A percentile compares a stretch with the other conserved stretches of the same genome.
phyloP scores from a whole-genome alignment of 1,140 invertebrate genomes.

The Aplysia californica region DNA sequence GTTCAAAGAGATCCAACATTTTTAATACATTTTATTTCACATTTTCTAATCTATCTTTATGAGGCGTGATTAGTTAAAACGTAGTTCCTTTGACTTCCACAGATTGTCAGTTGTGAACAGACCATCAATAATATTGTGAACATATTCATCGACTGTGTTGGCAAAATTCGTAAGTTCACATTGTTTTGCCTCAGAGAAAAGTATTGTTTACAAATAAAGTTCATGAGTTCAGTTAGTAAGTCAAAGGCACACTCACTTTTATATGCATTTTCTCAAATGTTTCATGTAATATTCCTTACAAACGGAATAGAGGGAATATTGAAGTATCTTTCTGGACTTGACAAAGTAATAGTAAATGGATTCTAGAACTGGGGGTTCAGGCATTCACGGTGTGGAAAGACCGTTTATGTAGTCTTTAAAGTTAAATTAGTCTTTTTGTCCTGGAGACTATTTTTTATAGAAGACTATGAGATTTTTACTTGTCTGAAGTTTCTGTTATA shows the following conservation, averaged over 20 bases:
- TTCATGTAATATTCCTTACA: background rate
- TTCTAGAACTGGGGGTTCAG: no score
- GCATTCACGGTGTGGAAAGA: no score
- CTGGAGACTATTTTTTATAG: background rate
- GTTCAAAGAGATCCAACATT: background rate
- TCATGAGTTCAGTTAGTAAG: background rate
- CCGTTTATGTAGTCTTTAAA: no score
- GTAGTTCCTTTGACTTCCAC: conserved; percentile 22
- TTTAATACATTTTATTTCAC: background rate
- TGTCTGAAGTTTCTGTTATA: background rate
- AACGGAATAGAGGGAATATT: no score
- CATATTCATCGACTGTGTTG: conserved; percentile 56
- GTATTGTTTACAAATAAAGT: background rate
- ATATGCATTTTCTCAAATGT: background rate
- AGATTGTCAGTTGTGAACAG: conserved; percentile 52
- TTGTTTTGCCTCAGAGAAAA: background rate
- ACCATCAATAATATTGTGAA: conserved; percentile 51
- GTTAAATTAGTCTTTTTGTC: background rate
- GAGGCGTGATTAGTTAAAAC: background rate
- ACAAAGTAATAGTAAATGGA: no score
- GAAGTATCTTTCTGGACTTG: background rate
- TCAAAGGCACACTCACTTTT: background rate
- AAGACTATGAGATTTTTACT: background rate
- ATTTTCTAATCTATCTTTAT: background rate
- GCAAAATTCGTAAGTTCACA: conserved; percentile 59